Percentiles rank a stretch among this genome's conserved stretches.
Evolutionary conservation across 2,113 vertebrate species (phyloP).

Genomic region (Otis tarda): DNA sequence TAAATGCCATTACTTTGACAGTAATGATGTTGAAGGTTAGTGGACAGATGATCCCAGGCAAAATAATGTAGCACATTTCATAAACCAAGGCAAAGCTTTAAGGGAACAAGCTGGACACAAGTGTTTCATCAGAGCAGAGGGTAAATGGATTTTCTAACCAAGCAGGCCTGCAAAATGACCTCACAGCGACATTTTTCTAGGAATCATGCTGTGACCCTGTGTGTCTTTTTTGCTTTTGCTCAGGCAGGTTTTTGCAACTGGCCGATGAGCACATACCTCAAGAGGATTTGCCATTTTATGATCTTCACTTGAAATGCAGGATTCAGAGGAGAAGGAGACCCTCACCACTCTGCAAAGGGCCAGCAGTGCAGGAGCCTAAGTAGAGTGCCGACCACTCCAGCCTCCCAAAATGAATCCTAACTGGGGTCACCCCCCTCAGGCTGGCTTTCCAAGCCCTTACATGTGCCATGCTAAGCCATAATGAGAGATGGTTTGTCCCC

Average conservation of each 20-base stretch:
- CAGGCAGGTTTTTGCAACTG: background rate
- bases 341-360: background rate
- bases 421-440: background rate
- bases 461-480: background rate
- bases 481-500: background rate
- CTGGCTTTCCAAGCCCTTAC: background rate
- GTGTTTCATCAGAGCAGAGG: background rate
- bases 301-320: background rate
- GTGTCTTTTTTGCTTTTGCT: background rate
- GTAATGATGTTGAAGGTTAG: background rate
- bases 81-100: background rate
- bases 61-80: background rate
- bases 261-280: background rate
- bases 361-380: background rate
- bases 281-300: background rate
- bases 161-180: background rate
- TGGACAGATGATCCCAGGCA: background rate
- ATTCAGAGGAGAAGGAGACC: background rate
- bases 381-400: background rate
- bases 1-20: background rate
- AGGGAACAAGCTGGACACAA: background rate
- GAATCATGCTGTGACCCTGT: background rate
- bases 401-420: background rate
- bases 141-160: background rate
- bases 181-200: fast-evolving